Evolutionary conservation across 2,888 invertebrate species (phyloP).

Genomic region (Drosophila affinis): DNA sequence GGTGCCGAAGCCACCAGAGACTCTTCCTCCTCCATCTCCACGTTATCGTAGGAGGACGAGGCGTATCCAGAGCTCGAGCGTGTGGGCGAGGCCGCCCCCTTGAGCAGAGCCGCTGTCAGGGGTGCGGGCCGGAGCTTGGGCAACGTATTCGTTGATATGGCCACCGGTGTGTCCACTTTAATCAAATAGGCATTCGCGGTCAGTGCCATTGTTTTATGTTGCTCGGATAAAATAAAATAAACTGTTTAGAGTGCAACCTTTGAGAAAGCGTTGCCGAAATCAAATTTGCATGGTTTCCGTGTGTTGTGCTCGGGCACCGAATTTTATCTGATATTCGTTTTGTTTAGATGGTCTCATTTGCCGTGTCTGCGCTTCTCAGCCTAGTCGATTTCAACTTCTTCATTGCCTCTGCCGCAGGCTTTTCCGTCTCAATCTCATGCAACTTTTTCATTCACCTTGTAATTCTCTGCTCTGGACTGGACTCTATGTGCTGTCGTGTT

Average conservation of each 20-base stretch:
- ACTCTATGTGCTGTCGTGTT: conserved; percentile 58
- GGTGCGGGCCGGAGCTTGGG: conserved; percentile 71
- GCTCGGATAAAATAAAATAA: conserved; percentile 18
- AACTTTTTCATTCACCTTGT: conserved; percentile 55
- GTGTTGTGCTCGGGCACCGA: conserved; percentile 48
- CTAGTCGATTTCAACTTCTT: conserved; percentile 63
- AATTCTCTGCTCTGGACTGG: conserved; percentile 47
- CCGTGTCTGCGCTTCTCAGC: conserved; percentile 48
- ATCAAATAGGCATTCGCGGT: conserved; percentile 76
- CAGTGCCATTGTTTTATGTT: conserved; percentile 59
- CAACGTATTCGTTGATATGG: conserved; percentile 73
- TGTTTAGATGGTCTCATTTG: conserved; percentile 53
- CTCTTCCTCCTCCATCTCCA: conserved; percentile 61
- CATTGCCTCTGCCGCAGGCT: conserved; percentile 61
- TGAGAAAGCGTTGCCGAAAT: conserved; percentile 13
- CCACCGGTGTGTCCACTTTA: conserved; percentile 61
- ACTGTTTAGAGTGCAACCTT: conserved; percentile 19
- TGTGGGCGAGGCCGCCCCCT: conserved; percentile 51
- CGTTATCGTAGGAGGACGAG: conserved; percentile 56
- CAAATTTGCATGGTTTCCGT: conserved; percentile 36
- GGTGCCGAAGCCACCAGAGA: conserved; percentile 28
- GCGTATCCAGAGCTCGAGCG: conserved; percentile 63
- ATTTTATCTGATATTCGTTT: conserved; percentile 59
- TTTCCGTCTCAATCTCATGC: conserved; percentile 60
- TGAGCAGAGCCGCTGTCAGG: conserved; percentile 49